Percentiles rank a stretch among this genome's conserved stretches.
phyloP scores from a whole-genome alignment of 2,113 vertebrate genomes.

The Carassius carassius region DNA sequence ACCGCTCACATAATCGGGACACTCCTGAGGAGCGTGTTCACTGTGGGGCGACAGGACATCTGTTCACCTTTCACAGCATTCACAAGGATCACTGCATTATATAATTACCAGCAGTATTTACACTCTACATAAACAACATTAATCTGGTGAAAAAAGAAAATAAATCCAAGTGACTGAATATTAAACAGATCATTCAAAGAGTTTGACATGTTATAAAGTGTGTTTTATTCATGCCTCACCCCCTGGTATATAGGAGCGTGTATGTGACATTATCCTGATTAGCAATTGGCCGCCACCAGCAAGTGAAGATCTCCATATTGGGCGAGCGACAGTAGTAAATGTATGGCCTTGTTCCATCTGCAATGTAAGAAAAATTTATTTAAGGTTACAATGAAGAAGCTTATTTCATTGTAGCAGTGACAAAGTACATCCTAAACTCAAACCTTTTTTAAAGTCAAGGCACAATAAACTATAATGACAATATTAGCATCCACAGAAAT shows the following conservation, averaged over 20 bases:
- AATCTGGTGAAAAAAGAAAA: no score
- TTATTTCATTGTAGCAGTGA: background rate
- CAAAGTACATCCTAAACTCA: background rate
- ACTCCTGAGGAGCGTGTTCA: conserved; percentile 58
- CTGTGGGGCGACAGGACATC: conserved; percentile 55
- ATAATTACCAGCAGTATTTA: no score
- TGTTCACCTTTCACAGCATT: no score
- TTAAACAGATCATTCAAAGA: no score
- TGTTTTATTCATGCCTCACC: conserved; percentile 58
- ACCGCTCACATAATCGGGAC: conserved; percentile 71
- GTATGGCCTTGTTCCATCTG: conserved; percentile 60
- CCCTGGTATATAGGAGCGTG: conserved; percentile 68
- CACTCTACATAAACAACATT: background rate
- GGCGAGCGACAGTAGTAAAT: conserved; percentile 76
- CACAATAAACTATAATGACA: background rate
- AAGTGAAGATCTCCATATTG: conserved; percentile 79
- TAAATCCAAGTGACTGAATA: no score
- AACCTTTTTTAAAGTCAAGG: background rate
- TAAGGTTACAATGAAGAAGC: background rate
- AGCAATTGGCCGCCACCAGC: conserved; percentile 74
- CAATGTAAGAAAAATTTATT: background rate
- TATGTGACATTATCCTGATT: conserved; percentile 64
- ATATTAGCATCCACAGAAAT: background rate
- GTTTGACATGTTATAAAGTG: no score
- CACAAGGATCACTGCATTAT: no score